Evolutionary conservation across 2,113 vertebrate species (phyloP), one percentile per base, ranked within the genome.

Genomic region (Embiotoca jacksoni): DNA sequence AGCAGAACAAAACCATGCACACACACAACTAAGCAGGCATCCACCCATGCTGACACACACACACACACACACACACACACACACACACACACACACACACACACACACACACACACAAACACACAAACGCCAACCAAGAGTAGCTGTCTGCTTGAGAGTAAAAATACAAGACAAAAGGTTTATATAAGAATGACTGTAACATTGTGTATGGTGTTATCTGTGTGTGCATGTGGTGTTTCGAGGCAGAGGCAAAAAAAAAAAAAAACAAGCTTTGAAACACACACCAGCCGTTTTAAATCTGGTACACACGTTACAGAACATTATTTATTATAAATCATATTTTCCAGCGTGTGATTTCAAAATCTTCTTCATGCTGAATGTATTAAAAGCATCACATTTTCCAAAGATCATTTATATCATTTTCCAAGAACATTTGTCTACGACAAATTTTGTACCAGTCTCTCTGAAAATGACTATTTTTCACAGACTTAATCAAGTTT

Each of bases 1-100:
- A 11, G 65, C 60, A 73, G 80, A 87, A 89, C 84, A 90, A 83
- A 85, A 90, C 73, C 75, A 52, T 68, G 78, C 58, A 62, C 41
- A 54, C 46, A 50, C 35, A 32, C 36, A 69, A 44, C 49, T 53
- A 49, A 61, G 60, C 61, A 23, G 30, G 30, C 82, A 41, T n/a
- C 23, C 61, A 49, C 54, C 2, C 37, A 65, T 46, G 3, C 62
- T 8, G 49, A 32, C 57, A 63, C 64, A 68, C 71, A 72, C 61
- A 60, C n/a, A 36, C 35, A 53, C 62, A 56, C n/a, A 7, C 16
- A 39, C 46, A 23, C 6, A n/a, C n/a, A n/a, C 75, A 52, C 16
- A 39, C 46, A 23, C 6, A 23, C 23, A 23, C 23, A 44, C 58
- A 62, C 41, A 54, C 46, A 50, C 35, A 32, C 36, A 69, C 57